Percentiles rank a stretch among this genome's conserved stretches.
Conservation (phyloP, 2,888 invertebrate genomes). For the Leptinotarsa peninsularis region DNA sequence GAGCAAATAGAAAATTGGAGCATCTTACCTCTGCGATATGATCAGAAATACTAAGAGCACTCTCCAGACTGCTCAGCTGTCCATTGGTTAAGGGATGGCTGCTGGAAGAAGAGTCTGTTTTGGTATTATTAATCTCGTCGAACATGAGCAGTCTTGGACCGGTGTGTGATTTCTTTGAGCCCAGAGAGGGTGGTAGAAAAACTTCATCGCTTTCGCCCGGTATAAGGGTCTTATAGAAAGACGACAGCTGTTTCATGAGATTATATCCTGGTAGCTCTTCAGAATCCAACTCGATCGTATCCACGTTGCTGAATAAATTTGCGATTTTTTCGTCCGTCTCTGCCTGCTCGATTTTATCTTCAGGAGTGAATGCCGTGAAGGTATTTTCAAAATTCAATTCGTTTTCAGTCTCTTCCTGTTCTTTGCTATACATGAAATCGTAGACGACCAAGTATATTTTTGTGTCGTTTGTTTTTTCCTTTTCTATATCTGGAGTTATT, state of each 20-base stretch:
- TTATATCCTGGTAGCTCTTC: constrained; percentile 49
- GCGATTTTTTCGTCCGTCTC: constrained; percentile 45
- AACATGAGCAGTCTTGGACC: constrained; percentile 61
- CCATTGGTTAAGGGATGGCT: constrained; percentile 59
- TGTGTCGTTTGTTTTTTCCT: constrained; percentile 23
- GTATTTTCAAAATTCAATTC: constrained; percentile 46
- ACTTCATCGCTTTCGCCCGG: constrained; percentile 66
- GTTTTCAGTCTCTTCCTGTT: constrained; percentile 65
- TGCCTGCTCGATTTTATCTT: constrained; percentile 44
- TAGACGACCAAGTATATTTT: constrained; percentile 75
- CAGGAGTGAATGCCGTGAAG: constrained; percentile 28
- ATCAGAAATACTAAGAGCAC: constrained; percentile 63
- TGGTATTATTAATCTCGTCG: constrained; percentile 55
- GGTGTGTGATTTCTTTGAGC: constrained; percentile 53
- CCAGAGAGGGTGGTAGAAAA: constrained; percentile 59
- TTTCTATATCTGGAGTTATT: constrained; percentile 35
- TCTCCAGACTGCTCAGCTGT: constrained; percentile 46
- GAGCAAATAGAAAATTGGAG: not conserved
- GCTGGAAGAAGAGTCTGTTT: constrained; percentile 58
- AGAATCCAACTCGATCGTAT: constrained; percentile 45
- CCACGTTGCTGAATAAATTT: constrained; percentile 45
- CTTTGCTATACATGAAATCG: constrained; percentile 76
- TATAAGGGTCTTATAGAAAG: constrained; percentile 63
- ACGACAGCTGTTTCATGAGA: constrained; percentile 54
- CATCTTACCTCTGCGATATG: constrained; percentile 61